Percentiles rank a stretch among this genome's conserved stretches.
phyloP scores from a whole-genome alignment of 2,888 invertebrate genomes.

The Monoplex corrugatus region DNA sequence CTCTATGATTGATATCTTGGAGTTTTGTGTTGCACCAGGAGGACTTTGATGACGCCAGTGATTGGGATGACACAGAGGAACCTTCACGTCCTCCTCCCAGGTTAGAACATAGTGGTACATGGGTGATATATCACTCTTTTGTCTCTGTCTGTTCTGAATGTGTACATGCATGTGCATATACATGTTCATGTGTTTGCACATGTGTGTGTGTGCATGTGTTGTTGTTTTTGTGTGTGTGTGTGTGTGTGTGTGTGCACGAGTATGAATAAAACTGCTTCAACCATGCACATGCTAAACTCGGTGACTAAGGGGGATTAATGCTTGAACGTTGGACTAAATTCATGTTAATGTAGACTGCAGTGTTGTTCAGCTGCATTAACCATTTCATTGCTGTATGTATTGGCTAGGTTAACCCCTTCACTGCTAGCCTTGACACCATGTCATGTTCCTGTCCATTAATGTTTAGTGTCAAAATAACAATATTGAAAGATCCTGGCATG shows the following conservation, averaged over 20 bases:
- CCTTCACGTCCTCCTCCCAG: slow-evolving; percentile 40
- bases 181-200: slow-evolving; percentile 2
- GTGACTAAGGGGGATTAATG: no score
- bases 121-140: neutral
- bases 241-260: slow-evolving; percentile 15
- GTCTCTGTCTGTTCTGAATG: neutral
- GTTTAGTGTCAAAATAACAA: no score
- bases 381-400: no score
- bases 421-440: no score
- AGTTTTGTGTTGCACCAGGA: no score
- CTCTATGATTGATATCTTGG: no score
- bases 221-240: neutral
- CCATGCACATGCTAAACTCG: neutral
- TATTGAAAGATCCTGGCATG: no score
- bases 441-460: no score
- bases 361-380: no score
- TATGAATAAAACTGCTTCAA: neutral
- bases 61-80: slow-evolving; percentile 57
- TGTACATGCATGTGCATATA: neutral
- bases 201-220: neutral
- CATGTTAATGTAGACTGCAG: no score
- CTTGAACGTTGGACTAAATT: no score
- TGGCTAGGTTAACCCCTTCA: no score
- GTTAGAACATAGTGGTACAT: slow-evolving; percentile 34
- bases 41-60: slow-evolving; percentile 54